Conservation (phyloP, 2,888 invertebrate genomes). For the Pardosa pseudoannulata region DNA sequence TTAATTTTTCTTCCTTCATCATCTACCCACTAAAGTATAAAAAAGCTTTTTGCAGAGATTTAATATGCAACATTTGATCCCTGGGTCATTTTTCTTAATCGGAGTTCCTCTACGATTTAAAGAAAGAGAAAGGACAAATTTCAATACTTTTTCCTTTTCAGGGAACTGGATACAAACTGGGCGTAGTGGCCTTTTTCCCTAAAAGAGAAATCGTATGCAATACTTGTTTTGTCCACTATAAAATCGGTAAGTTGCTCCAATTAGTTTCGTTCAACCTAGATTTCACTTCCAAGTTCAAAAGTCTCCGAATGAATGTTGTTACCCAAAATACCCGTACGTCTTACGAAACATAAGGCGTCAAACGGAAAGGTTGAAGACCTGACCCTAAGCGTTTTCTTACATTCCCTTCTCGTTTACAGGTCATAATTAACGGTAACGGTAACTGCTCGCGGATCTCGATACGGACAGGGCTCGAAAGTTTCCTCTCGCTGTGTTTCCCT, state of each 20-base stretch:
- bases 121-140: no score
- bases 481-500: no score
- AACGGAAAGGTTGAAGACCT: conserved; percentile 4
- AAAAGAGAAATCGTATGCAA: conserved; percentile 36
- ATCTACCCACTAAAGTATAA: no score
- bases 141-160: no score
- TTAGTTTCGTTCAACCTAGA: conserved; percentile 60
- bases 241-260: conserved; percentile 40
- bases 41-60: no score
- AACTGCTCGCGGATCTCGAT: not conserved
- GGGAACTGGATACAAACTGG: no score
- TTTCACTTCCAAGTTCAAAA: conserved; percentile 62
- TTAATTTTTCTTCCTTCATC: no score
- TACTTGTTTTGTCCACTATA: not conserved
- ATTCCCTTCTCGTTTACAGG: not conserved
- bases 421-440: not conserved
- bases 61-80: no score
- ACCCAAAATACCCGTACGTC: not conserved
- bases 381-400: not conserved
- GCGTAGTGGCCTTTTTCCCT: not conserved
- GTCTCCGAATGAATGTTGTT: conserved; percentile 11
- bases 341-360: not conserved
- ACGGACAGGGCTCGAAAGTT: no score
- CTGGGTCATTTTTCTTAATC: no score
- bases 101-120: no score